Conservation (phyloP, 2,888 invertebrate species). For the Hirtodrosophila alboralis region DNA sequence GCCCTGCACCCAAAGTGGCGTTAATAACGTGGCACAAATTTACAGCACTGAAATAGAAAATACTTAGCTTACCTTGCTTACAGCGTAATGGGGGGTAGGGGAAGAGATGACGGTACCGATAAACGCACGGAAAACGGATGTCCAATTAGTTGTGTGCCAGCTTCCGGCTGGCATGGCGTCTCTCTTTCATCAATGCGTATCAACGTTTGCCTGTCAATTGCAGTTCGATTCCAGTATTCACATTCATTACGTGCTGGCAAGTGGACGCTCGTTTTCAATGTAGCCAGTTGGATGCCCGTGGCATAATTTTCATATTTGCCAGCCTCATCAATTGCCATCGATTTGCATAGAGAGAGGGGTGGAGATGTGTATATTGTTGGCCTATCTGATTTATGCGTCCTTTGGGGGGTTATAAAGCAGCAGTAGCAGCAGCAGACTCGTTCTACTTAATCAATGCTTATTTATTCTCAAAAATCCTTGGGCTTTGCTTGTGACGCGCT, state of each 20-base stretch:
- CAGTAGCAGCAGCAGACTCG: conserved; percentile 7
- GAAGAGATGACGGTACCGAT: conserved; percentile 52
- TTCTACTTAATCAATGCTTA: conserved; percentile 71
- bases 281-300: conserved; percentile 54
- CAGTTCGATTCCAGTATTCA: conserved; percentile 55
- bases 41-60: conserved; percentile 61
- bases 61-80: conserved; percentile 58
- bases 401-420: too few relatives aligned
- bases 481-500: conserved; percentile 67
- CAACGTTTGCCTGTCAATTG: conserved; percentile 74
- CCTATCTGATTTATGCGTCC: conserved; percentile 46
- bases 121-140: conserved; percentile 81
- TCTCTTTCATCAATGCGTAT: conserved; percentile 60
- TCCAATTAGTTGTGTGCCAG: conserved; percentile 81
- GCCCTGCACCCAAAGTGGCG: conserved; percentile 73
- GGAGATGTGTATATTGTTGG: conserved; percentile 6
- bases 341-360: conserved; percentile 55
- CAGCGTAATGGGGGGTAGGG: neutral
- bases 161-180: conserved; percentile 67
- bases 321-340: conserved; percentile 59
- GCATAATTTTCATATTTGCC: conserved; percentile 76
- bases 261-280: conserved; percentile 43
- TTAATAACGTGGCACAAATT: conserved; percentile 80
- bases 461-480: conserved; percentile 64
- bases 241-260: conserved; percentile 45